These are phyloP conservation scores for Cyclina sinensis DNA, from an alignment of 1,140 invertebrate genomes.

Conservation along the genomic window DNA sequence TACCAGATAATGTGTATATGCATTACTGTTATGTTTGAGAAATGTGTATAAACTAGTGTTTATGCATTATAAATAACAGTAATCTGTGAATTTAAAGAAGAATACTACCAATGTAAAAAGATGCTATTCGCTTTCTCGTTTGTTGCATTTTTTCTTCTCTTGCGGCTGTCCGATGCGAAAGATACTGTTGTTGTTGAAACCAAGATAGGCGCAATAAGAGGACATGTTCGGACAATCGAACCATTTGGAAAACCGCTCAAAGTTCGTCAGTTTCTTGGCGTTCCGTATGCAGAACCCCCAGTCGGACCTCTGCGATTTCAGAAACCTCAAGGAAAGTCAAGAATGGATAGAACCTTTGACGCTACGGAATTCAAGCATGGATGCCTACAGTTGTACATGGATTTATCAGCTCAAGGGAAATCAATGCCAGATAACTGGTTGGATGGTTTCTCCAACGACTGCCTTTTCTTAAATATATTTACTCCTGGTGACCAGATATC, in stretches of 20 bases:
- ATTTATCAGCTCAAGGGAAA: background rate
- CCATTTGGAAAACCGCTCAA: background rate
- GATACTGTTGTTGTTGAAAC: background rate
- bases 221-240: background rate
- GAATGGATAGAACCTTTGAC: background rate
- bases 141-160: background rate
- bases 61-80: too few species aligned
- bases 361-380: background rate
- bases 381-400: background rate
- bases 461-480: constrained; percentile 96
- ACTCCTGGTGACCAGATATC: constrained; percentile 88
- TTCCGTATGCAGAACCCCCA: constrained; percentile 20
- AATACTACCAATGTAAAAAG: too few species aligned
- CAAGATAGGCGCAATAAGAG: constrained; percentile 2
- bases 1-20: too few species aligned
- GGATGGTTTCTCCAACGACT: constrained; percentile 92
- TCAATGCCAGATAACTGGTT: background rate
- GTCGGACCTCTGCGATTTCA: constrained; percentile 6
- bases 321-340: background rate
- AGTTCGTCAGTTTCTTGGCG: constrained; percentile 18
- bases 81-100: too few species aligned
- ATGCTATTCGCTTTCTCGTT: too few species aligned
- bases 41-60: too few species aligned
- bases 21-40: too few species aligned
- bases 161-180: background rate